These are phyloP conservation scores for Eueides isabella DNA, from an alignment of 1,140 invertebrate genomes.

Conservation along the genomic window DNA sequence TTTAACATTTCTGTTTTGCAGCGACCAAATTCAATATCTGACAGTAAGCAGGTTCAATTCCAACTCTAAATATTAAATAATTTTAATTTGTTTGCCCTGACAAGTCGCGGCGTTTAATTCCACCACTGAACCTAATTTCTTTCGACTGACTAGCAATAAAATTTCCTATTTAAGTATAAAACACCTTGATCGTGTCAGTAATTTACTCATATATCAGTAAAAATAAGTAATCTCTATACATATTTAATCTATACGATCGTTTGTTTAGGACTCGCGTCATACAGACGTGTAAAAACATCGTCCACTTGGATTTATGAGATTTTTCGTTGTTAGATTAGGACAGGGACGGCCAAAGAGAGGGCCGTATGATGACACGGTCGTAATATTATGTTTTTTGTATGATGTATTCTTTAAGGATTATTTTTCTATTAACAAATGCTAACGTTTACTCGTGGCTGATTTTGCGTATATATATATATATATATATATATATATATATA, in stretches of 20 bases:
- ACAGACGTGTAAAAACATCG: conserved; percentile 27
- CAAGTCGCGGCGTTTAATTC: no score
- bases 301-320: conserved; percentile 29
- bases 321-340: conserved; percentile 31
- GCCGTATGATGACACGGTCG: background rate
- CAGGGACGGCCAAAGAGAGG: background rate
- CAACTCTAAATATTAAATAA: no score
- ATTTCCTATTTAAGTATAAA: no score
- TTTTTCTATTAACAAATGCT: background rate
- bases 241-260: conserved; percentile 17
- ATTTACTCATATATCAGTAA: no score
- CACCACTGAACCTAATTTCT: no score
- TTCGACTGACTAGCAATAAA: no score
- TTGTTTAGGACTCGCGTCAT: conserved; percentile 29
- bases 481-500: no score
- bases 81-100: no score
- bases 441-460: background rate
- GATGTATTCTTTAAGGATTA: background rate
- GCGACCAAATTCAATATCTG: no score
- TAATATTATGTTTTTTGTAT: background rate
- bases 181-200: no score
- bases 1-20: no score
- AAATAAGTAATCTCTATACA: conserved; percentile 2
- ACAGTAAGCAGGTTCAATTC: no score
- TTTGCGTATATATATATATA: background rate